Percentiles rank a stretch among this genome's conserved stretches.
Evolutionary conservation across 2,113 vertebrate species (phyloP).

Genomic region (Laticauda colubrina): DNA sequence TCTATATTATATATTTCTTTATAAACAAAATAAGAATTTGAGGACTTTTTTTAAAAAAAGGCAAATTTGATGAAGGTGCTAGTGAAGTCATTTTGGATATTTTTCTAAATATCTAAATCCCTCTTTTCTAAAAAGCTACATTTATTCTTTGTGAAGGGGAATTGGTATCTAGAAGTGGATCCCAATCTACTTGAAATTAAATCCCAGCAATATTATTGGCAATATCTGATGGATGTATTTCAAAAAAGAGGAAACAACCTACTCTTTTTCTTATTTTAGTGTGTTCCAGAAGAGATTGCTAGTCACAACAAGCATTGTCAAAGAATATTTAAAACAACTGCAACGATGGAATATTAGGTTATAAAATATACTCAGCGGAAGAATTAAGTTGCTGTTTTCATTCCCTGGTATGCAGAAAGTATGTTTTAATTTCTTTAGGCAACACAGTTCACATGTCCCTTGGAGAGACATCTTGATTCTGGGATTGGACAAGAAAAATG

Average conservation of each 20-base stretch:
- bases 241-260: neutral
- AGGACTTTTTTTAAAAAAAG: neutral
- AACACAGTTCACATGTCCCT: conserved; percentile 27
- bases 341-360: neutral
- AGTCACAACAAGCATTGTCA: neutral
- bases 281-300: neutral
- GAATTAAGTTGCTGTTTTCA: conserved; percentile 32
- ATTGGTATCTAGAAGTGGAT: conserved; percentile 9
- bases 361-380: conserved; percentile 35
- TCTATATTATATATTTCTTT: neutral
- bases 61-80: neutral
- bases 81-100: neutral
- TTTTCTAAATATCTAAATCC: neutral
- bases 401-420: conserved; percentile 2
- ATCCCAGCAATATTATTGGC: neutral
- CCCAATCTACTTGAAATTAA: conserved; percentile 5
- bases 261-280: neutral
- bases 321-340: conserved; percentile 1
- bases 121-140: conserved; percentile 5
- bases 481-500: conserved; percentile 29
- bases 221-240: neutral
- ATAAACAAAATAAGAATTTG: neutral
- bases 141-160: neutral
- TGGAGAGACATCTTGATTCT: neutral
- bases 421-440: conserved; percentile 21